Conservation (phyloP, 2,113 vertebrate genomes). For the Fregata magnificens region DNA sequence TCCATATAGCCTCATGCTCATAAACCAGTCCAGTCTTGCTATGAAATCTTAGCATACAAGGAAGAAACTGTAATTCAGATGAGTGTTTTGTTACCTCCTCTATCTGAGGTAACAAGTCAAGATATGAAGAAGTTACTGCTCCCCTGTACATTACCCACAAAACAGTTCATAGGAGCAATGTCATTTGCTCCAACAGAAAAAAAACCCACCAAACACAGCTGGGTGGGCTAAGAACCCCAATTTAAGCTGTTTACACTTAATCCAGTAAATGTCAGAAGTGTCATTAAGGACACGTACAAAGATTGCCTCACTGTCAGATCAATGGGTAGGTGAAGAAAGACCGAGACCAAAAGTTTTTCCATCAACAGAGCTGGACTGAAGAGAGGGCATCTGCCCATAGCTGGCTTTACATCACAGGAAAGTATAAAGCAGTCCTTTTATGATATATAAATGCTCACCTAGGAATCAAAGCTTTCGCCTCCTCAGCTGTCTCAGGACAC, state of each 20-base stretch:
- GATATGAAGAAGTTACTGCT: not conserved
- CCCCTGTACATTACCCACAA: not conserved
- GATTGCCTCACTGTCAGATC: not conserved
- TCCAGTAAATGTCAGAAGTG: not conserved
- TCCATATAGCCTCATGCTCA: not conserved
- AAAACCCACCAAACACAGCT: not conserved
- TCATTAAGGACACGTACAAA: not conserved
- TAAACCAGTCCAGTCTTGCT: not conserved
- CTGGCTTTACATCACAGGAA: not conserved
- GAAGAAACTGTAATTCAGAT: not conserved
- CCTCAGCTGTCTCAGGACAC: conserved; percentile 95
- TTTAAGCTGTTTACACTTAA: not conserved
- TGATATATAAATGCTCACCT: conserved; percentile 74
- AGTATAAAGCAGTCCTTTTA: not conserved
- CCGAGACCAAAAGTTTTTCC: not conserved
- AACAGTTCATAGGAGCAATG: not conserved
- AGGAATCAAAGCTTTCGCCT: conserved; percentile 95
- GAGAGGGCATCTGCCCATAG: not conserved
- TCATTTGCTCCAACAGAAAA: not conserved
- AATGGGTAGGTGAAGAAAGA: not conserved
- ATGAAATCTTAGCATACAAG: not conserved
- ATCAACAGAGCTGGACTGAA: not conserved
- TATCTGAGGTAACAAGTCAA: not conserved
- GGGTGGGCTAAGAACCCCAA: not conserved
- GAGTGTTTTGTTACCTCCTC: not conserved